Conservation (phyloP, 37 sponge, comb jelly and placozoan species). For the Agelas oroides region DNA sequence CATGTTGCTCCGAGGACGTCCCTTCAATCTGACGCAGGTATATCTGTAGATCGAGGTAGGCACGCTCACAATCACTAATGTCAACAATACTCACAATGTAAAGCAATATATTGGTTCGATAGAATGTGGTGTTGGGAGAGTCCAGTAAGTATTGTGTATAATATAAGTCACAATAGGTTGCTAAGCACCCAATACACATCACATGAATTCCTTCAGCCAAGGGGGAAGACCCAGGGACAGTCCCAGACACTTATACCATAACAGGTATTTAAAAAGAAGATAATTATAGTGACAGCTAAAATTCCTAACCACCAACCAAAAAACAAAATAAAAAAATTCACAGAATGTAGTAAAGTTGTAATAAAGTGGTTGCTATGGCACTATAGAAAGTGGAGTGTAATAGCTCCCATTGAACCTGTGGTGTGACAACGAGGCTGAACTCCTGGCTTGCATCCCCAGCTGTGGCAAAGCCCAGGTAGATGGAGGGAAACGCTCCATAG, state of each 20-base stretch:
- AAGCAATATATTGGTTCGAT: neutral
- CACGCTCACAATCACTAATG: neutral
- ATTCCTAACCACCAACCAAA: too few relatives aligned
- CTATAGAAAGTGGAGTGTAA: too few relatives aligned
- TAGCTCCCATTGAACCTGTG: conserved; percentile 30
- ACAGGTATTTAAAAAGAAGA: too few relatives aligned
- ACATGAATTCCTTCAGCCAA: too few relatives aligned
- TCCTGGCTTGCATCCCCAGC: conserved; percentile 11
- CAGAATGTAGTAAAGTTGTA: too few relatives aligned
- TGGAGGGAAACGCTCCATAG: conserved; percentile 26
- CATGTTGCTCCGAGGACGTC: neutral
- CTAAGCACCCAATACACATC: too few relatives aligned
- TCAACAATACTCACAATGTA: neutral
- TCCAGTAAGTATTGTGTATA: neutral
- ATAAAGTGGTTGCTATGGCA: too few relatives aligned
- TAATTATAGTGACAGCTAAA: too few relatives aligned
- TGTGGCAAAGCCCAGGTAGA: conserved; percentile 23
- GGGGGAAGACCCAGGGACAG: too few relatives aligned
- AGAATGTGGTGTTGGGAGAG: neutral
- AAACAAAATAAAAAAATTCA: too few relatives aligned
- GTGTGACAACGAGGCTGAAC: conserved; percentile 40
- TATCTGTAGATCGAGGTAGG: neutral
- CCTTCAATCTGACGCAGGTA: conserved; percentile 36
- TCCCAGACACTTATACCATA: too few relatives aligned
- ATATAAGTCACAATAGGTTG: too few relatives aligned